Conservation (phyloP, 2,888 invertebrate species). For the Leptopterna dolabrata region DNA sequence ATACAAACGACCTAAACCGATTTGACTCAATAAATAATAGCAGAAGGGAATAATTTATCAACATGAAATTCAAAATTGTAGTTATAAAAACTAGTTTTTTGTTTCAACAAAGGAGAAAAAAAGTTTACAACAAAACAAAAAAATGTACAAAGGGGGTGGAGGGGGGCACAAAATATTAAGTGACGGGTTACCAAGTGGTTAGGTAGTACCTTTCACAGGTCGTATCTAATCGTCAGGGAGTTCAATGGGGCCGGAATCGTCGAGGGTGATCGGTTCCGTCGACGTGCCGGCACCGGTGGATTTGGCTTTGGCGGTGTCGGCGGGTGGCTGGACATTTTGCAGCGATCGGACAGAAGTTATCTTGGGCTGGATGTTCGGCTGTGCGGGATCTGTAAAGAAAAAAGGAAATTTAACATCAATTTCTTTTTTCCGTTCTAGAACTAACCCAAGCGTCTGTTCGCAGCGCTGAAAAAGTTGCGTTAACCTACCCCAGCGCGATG, state of each 20-base stretch:
- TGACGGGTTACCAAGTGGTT: neutral
- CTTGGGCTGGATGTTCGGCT: neutral
- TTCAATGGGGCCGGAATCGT: neutral
- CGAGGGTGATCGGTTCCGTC: neutral
- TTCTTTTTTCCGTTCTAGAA: no score
- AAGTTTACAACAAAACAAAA: neutral
- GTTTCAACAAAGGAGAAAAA: neutral
- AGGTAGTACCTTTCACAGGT: neutral
- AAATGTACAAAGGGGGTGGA: neutral
- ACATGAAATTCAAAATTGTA: neutral
- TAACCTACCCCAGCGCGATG: no score
- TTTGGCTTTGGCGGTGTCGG: neutral
- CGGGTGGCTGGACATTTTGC: neutral
- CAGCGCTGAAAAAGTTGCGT: no score
- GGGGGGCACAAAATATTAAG: neutral
- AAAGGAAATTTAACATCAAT: no score
- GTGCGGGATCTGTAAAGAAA: neutral
- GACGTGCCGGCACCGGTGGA: neutral
- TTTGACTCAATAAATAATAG: no score
- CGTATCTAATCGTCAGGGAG: neutral
- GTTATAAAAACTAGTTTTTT: neutral
- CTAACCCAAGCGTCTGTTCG: no score
- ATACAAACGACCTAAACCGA: no score
- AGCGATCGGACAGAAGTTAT: neutral
- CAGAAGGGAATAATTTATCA: no score